These are phyloP conservation scores for Malthinus seriepunctatus DNA, from an alignment of 2,888 invertebrate species.

Conservation along the genomic window DNA sequence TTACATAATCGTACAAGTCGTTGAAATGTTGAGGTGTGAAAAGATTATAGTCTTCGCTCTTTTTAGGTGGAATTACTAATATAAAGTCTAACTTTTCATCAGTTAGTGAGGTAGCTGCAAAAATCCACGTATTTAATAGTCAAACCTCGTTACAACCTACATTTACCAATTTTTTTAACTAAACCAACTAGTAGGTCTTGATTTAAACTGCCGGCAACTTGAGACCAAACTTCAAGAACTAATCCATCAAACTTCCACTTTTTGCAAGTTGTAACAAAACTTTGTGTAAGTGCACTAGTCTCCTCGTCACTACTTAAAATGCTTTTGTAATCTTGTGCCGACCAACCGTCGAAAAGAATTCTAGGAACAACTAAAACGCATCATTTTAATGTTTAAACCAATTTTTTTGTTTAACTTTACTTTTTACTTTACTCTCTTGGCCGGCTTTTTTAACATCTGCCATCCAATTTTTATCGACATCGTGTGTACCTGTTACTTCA, in stretches of 20 bases:
- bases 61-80: constrained; percentile 80
- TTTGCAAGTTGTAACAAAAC: constrained; percentile 71
- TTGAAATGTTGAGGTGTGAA: constrained; percentile 79
- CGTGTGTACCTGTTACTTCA: constrained; percentile 74
- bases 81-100: constrained; percentile 65
- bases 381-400: no score
- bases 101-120: constrained; percentile 61
- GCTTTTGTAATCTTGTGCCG: constrained; percentile 70
- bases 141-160: neutral
- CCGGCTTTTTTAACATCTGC: constrained; percentile 67
- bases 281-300: constrained; percentile 67
- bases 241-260: constrained; percentile 85
- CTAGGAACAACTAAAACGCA: constrained; percentile 79
- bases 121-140: neutral
- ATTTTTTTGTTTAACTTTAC: constrained; percentile 54
- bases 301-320: constrained; percentile 71
- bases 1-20: constrained; percentile 73
- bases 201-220: constrained; percentile 70
- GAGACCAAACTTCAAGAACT: constrained; percentile 89
- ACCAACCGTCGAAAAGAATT: constrained; percentile 88
- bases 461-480: constrained; percentile 85
- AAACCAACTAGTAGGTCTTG: constrained; percentile 63
- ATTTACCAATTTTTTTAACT: constrained; percentile 66
- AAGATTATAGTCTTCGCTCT: constrained; percentile 66
- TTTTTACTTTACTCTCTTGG: constrained; percentile 60